Conservation (phyloP, 2,113 vertebrate genomes). For the Etia nguti region DNA sequence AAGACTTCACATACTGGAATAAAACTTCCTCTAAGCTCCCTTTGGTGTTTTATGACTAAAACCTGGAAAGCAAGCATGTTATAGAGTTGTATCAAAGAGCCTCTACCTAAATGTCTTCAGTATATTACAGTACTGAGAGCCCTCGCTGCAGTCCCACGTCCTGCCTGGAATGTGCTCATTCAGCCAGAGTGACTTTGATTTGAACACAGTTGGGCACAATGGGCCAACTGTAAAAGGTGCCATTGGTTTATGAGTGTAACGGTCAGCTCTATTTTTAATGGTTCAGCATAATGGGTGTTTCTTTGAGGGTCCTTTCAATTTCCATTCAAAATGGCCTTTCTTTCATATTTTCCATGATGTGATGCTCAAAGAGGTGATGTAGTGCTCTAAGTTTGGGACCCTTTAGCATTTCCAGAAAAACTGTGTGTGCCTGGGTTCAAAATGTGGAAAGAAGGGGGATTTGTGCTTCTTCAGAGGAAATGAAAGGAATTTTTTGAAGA, state of each 20-base stretch:
- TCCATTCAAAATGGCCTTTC: not conserved
- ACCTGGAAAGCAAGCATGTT: not conserved
- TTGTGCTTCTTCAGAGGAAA: not conserved
- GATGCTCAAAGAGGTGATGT: slow-evolving; percentile 18
- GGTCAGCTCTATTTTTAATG: slow-evolving; percentile 3
- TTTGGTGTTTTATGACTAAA: slow-evolving; percentile 27
- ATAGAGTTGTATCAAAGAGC: not conserved
- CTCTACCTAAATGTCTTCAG: slow-evolving; percentile 27
- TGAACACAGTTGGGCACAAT: slow-evolving; percentile 51
- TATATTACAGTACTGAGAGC: not conserved
- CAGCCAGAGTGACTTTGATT: slow-evolving; percentile 44
- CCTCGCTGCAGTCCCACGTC: slow-evolving; percentile 24
- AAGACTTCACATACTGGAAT: not conserved
- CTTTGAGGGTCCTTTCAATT: slow-evolving; percentile 2
- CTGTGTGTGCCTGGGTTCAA: not conserved
- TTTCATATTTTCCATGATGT: slow-evolving; percentile 44
- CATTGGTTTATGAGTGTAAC: slow-evolving; percentile 28
- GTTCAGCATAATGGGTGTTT: slow-evolving; percentile 21
- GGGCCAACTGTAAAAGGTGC: slow-evolving; percentile 61
- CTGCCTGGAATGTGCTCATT: slow-evolving; percentile 53
- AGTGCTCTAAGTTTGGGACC: not conserved
- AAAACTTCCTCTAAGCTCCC: not conserved
- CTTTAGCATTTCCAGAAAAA: not conserved
- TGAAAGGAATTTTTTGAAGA: not conserved
- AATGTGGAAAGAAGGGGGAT: not conserved